A percentile compares a stretch with the other conserved stretches of the same genome.
Evolutionary conservation across 2,888 invertebrate genomes (phyloP).

Genomic region (Athrips mouffetella): DNA sequence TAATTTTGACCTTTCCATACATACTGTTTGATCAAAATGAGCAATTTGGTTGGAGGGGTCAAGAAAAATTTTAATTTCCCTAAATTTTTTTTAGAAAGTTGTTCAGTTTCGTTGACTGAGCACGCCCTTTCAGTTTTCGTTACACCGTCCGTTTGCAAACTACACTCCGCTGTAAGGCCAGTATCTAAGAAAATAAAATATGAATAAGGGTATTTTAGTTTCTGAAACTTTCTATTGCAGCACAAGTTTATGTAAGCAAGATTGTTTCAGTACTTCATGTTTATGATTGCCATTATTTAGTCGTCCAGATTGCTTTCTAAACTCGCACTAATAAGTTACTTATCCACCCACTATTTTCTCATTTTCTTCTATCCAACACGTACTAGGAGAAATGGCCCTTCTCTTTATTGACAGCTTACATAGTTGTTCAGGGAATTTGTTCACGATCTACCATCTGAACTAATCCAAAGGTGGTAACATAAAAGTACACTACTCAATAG

Average conservation of each 20-base stretch:
- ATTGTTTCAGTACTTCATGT: slow-evolving; percentile 7
- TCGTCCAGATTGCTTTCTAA: not conserved
- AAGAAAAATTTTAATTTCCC: too few relatives aligned
- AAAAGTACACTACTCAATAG: too few relatives aligned
- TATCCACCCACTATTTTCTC: not conserved
- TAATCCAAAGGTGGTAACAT: not conserved
- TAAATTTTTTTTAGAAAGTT: too few relatives aligned
- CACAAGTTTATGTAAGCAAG: slow-evolving; percentile 4
- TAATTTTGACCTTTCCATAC: too few relatives aligned
- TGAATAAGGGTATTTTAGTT: too few relatives aligned
- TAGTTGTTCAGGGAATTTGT: not conserved
- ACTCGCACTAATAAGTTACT: not conserved
- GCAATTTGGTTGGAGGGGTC: too few relatives aligned
- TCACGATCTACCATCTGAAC: not conserved
- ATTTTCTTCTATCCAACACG: not conserved
- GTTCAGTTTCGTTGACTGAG: too few relatives aligned
- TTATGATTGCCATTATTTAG: slow-evolving; percentile 10
- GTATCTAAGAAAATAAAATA: too few relatives aligned
- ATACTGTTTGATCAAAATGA: too few relatives aligned
- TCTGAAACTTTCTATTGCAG: not conserved
- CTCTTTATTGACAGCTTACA: not conserved
- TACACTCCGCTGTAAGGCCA: too few relatives aligned
- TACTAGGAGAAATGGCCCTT: not conserved
- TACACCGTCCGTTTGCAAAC: too few relatives aligned
- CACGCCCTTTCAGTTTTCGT: too few relatives aligned